Base-by-base conservation (phyloP, 2,888 invertebrate genomes). In the Torymus aiolomorphi region DNA sequence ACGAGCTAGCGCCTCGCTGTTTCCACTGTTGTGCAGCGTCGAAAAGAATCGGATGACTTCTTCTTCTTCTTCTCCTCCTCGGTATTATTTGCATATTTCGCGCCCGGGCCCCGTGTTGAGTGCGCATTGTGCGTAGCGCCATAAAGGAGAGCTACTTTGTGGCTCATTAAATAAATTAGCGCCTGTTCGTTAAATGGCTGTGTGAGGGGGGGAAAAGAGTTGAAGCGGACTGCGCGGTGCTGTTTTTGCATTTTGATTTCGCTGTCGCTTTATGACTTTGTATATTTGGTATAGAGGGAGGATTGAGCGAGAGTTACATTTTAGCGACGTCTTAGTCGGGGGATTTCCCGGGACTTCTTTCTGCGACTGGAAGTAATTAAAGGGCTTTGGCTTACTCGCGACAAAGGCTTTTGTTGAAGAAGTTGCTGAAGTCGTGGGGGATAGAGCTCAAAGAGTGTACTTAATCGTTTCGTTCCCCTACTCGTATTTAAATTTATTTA, bases 81-180 rank as follows among this genome's bases (percentile, higher is more conserved):
- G 18, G 51, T n/a, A 70, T 20, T 69, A 78, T 78, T 75, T 75
- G 65, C 75, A 75, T 70, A 57, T 59, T 74, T 54, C 24, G 13
- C n/a, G 14, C 20, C 12, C 12, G 5, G 12, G 11, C 0, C 2
- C 56, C 57, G 16, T 2, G 51, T 8, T 56, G 49, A 51, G 8
- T 8, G 42, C 42, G 42, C 42, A 42, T 42, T 42, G 42, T 42
- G 42, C 42, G 42, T 10, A 5, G 42, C 8, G 42, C 42, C 42
- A 65, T 13, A 18, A 56, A 54, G 16, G 16, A 11, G 24, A 18
- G 49, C 57, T 42, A 57, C 75, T 71, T 71, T 63, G 71, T 20
- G 66, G 63, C 66, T 80, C 71, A 66, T 80, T 80, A 71, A 71
- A 75, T 71, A 70, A 78, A 73, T 78, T 78, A 78, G 73, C 67